These are phyloP conservation scores for Brachyistius frenatus DNA, from an alignment of 2,113 vertebrate species.

Conservation along the genomic window DNA sequence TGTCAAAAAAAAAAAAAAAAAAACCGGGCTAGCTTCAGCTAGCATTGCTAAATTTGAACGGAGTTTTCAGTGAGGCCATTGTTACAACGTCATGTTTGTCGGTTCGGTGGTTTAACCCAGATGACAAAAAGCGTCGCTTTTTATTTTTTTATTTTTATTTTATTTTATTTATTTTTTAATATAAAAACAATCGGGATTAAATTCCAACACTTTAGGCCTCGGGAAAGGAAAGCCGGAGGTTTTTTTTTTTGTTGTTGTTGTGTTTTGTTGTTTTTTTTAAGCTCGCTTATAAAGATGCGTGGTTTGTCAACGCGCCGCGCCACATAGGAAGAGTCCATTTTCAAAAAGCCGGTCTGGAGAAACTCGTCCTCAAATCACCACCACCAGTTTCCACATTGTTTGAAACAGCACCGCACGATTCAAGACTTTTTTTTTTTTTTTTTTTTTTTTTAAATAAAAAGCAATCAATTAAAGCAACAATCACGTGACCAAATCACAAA, in stretches of 20 bases:
- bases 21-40: slow-evolving; percentile 69
- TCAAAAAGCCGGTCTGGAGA: slow-evolving; percentile 88
- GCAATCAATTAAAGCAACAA: slow-evolving; percentile 52
- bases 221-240: too few species aligned
- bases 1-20: slow-evolving; percentile 66
- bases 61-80: slow-evolving; percentile 74
- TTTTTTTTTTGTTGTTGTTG: too few species aligned
- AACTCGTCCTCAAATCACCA: slow-evolving; percentile 75
- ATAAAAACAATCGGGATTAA: too few species aligned
- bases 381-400: slow-evolving; percentile 84
- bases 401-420: slow-evolving; percentile 76
- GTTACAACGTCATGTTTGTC: slow-evolving; percentile 60
- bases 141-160: too few species aligned
- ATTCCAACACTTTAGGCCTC: too few species aligned
- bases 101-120: background rate
- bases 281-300: slow-evolving; percentile 60
- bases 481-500: slow-evolving; percentile 58
- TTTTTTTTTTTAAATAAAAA: background rate
- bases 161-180: too few species aligned
- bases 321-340: slow-evolving; percentile 88
- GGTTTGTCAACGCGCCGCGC: slow-evolving; percentile 85
- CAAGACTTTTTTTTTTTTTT: slow-evolving; percentile 35
- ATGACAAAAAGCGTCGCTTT: background rate
- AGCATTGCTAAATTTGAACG: slow-evolving; percentile 74
- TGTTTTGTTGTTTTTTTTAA: background rate